Base-by-base conservation (phyloP, 2,113 vertebrate genomes). In the Hippocampus mohnikei region DNA sequence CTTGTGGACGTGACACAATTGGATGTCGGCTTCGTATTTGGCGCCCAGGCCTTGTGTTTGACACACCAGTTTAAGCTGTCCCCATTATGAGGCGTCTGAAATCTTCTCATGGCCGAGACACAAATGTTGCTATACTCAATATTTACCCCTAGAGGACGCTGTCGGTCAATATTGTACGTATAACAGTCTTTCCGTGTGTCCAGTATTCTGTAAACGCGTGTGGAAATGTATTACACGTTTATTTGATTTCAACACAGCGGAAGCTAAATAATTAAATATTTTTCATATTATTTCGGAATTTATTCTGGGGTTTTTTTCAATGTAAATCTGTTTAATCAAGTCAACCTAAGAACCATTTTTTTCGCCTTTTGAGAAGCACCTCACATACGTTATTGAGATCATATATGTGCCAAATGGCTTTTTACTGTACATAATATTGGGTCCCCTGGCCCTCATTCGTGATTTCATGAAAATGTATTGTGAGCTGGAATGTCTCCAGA, bases 401-500 rank as follows among this genome's bases (percentile, higher is more conserved):
- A 58, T 15, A 58, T 27, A 29, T 27, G 12, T 10, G 11, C 5
- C 8, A 27, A 27, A 10, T 27, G 5, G 12, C 5, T 58, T 58
- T 29, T 15, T 58, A 58, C n/a, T 25, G n/a, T 16, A n/a, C 69
- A 13, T 44, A 12, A 15, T 44, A 44, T 12, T 44, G 33, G 33
- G 33, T 37, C 33, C 5, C 33, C 41, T 55, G 66, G 59, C 25
- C 71, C 56, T 71, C 66, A 46, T 52, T 67, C 48, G 33, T 67
- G 60, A 72, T 70, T 73, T 81, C 77, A 82, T 72, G 69, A 65
- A 76, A 44, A 50, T 70, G 70, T 77, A 79, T 77, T 52, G 55
- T 10, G 27, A 73, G 81, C 73, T 81, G 82, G 75, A 86, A 89
- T 84, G 83, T 83, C 77, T 86, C 75, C 85, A 86, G 85, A 85